Conservation (phyloP, 1,140 invertebrate genomes). For the Pygmarrhopalites habei region DNA sequence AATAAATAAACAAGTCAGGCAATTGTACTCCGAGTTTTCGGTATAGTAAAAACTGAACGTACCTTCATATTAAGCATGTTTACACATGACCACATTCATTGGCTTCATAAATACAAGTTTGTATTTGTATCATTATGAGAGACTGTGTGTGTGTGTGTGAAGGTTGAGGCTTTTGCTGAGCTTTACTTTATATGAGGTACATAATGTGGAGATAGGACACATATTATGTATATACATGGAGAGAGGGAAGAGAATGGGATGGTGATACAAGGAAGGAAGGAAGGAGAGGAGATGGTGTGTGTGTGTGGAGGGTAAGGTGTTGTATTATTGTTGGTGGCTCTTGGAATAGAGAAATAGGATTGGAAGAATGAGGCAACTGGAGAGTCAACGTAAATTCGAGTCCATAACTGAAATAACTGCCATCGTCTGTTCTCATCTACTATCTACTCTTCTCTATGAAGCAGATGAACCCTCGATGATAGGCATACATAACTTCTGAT, state of each 20-base stretch:
- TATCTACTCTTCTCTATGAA: too few species aligned
- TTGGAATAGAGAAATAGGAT: too few species aligned
- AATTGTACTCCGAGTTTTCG: too few species aligned
- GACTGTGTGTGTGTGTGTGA: too few species aligned
- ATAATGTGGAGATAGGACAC: too few species aligned
- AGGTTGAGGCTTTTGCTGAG: too few species aligned
- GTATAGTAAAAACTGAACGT: too few species aligned
- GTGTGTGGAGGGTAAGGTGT: too few species aligned
- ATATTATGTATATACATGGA: too few species aligned
- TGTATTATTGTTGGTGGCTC: too few species aligned
- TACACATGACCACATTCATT: conserved; percentile 3
- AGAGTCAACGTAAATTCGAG: conserved; percentile 8
- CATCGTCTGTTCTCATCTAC: conserved; percentile 39
- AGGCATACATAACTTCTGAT: conserved; percentile 40
- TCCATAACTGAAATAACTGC: conserved; percentile 32
- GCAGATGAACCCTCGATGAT: conserved; percentile 37
- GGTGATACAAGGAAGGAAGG: background rate
- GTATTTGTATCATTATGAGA: background rate
- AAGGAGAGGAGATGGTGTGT: background rate
- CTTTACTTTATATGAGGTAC: too few species aligned
- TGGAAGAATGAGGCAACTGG: background rate
- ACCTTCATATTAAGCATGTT: background rate
- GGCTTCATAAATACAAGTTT: conserved; percentile 11
- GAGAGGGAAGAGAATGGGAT: background rate
- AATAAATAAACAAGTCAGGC: too few species aligned